Evolutionary conservation across 1,140 invertebrate species (phyloP), one percentile per base, ranked within the genome.

Genomic region (Thaumetopoea pityocampa): DNA sequence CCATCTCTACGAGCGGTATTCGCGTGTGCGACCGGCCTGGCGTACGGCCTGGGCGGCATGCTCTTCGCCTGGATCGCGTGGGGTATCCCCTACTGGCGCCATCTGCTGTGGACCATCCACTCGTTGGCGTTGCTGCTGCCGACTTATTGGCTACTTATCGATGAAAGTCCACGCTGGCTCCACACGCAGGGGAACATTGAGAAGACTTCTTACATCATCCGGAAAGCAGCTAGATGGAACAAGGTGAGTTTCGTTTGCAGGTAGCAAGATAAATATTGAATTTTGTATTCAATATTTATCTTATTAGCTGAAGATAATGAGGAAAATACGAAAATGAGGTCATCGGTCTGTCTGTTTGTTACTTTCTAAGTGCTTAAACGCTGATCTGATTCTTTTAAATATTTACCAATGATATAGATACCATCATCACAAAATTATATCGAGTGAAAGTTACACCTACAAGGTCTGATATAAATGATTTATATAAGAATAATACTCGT

Each of bases 81-180:
- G 29, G 37, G 30, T 10, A 28, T 68, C 23, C 60, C 44, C 5
- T 44, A 67, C 45, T 80, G 78, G 78, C 64, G 78, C 0, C 11
- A 44, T 5, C 52, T 79, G 41, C 55, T 79, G 41, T 44, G 53
- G 5, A 34, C 37, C 6, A 51, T 70, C 2, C 63, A 80, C 51
- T 14, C 59, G n/a, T 63, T 68, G 5, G 78, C 78, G 20, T 53
- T 82, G 45, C 56, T 74, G 35, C 60, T 82, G 37, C 69, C 70
- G 5, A 35, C 71, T 0, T 80, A 77, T 51, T 64, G 60, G 59
- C 47, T 72, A 26, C 45, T 82, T 29, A 23, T 78, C 4, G 71
- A 78, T 41, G 78, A 82, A 56, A 79, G 73, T 51, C 44, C 55
- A 26, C 65, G 79, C 29, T 95, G 93, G 93, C 79, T 94, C 22